phyloP scores from a whole-genome alignment of 2,797 vertebrate genomes.

The Lindbergichthys nudifrons region DNA sequence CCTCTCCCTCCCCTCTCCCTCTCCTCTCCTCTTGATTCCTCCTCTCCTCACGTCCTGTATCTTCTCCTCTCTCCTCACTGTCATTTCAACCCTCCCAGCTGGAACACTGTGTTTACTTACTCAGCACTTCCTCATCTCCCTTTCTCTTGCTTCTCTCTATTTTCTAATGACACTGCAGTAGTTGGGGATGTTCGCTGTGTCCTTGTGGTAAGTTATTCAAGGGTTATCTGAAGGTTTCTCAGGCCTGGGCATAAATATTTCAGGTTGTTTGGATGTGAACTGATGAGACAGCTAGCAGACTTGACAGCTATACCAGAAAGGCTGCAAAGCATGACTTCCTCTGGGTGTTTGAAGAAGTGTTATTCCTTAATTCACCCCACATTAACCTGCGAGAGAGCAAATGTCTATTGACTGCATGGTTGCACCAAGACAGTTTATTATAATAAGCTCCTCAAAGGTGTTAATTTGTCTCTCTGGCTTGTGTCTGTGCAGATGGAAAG shows the following conservation, averaged over 20 bases:
- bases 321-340: conserved; percentile 7
- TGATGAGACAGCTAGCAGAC: conserved; percentile 9
- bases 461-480: conserved; percentile 16
- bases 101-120: conserved; percentile 35
- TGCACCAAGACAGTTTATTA: background rate
- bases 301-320: conserved; percentile 17
- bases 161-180: conserved; percentile 60
- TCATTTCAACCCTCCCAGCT: background rate
- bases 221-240: conserved; percentile 26
- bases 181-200: conserved; percentile 24
- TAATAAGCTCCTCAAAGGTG: background rate
- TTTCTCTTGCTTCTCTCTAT: conserved; percentile 26
- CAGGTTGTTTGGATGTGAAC: conserved; percentile 30
- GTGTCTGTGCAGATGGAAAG: conserved; percentile 87
- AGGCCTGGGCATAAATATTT: conserved; percentile 38
- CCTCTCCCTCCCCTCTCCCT: background rate
- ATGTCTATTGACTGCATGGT: background rate
- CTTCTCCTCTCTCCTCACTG: background rate
- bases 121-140: conserved; percentile 42
- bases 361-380: background rate
- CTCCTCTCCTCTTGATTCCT: background rate
- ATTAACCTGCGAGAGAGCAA: background rate
- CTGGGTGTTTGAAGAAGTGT: conserved; percentile 10
- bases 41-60: background rate
- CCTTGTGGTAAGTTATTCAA: conserved; percentile 40